A percentile compares a stretch with the other conserved stretches of the same genome.
These are phyloP conservation scores for Falco concolor DNA, from an alignment of 2,797 vertebrate genomes.

Conservation along the genomic window DNA sequence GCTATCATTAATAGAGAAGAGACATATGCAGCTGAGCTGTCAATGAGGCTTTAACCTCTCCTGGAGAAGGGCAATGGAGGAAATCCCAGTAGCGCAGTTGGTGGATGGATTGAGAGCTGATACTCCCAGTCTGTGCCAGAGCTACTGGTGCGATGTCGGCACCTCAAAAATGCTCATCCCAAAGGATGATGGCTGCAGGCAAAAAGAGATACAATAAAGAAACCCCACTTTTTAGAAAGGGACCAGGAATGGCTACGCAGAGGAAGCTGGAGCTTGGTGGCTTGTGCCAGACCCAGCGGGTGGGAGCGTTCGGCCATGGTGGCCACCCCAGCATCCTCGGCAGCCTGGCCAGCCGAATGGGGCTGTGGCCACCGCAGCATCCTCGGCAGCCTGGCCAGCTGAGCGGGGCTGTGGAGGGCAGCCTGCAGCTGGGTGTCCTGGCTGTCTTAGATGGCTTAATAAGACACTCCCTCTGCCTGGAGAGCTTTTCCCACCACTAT, in stretches of 20 bases:
- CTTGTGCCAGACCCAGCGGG: neutral
- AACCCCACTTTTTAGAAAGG: neutral
- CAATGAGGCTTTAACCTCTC: neutral
- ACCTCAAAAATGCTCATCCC: accelerated
- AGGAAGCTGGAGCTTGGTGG: neutral
- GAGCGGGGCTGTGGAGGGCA: too few relatives aligned
- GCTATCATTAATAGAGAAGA: neutral
- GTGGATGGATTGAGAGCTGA: neutral
- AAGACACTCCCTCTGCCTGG: neutral
- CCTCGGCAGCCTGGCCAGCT: too few relatives aligned
- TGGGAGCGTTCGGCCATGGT: neutral
- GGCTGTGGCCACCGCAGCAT: too few relatives aligned
- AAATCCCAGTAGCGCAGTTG: accelerated
- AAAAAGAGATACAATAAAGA: neutral
- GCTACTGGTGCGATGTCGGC: neutral
- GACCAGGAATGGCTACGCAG: neutral
- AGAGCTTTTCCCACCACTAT: neutral
- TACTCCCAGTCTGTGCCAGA: accelerated
- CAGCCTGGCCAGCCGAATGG: too few relatives aligned
- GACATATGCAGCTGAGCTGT: neutral
- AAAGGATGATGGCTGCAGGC: neutral
- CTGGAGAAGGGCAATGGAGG: neutral
- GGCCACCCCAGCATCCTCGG: neutral
- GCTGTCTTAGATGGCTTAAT: neutral
- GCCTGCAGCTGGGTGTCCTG: neutral